These are phyloP conservation scores for Manduca sexta DNA, from an alignment of 1,140 invertebrate genomes.

Conservation along the genomic window DNA sequence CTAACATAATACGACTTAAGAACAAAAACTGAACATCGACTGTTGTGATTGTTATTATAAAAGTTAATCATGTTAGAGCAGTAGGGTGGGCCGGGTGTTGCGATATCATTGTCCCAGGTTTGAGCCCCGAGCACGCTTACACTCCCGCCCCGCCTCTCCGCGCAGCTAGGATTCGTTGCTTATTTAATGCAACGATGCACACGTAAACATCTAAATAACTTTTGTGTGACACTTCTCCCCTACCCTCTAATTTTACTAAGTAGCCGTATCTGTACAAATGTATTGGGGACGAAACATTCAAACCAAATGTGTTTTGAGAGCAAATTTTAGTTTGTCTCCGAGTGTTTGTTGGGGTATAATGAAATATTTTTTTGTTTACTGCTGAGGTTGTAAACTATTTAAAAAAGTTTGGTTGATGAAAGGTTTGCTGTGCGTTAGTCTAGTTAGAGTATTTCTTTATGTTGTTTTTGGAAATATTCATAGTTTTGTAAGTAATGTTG, in stretches of 20 bases:
- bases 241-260: slow-evolving; percentile 67
- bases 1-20: slow-evolving; percentile 6
- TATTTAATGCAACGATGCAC: slow-evolving; percentile 70
- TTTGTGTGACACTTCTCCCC: slow-evolving; percentile 64
- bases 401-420: not conserved
- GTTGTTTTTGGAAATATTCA: no score
- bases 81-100: slow-evolving; percentile 47
- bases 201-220: slow-evolving; percentile 72
- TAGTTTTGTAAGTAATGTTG: no score
- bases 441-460: no score
- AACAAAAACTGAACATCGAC: slow-evolving; percentile 35
- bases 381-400: no score
- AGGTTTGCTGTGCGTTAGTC: not conserved
- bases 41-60: slow-evolving; percentile 43
- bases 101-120: slow-evolving; percentile 52
- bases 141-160: slow-evolving; percentile 25
- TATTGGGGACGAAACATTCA: slow-evolving; percentile 38
- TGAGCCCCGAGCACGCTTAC: slow-evolving; percentile 15
- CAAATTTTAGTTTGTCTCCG: slow-evolving; percentile 21
- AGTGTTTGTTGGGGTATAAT: no score
- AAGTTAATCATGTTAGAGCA: slow-evolving; percentile 57
- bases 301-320: slow-evolving; percentile 34
- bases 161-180: slow-evolving; percentile 59
- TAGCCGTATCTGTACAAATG: slow-evolving; percentile 64
- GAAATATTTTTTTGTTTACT: not conserved